phyloP scores from a whole-genome alignment of 1,140 invertebrate genomes.

The Onthophagus taurus region DNA sequence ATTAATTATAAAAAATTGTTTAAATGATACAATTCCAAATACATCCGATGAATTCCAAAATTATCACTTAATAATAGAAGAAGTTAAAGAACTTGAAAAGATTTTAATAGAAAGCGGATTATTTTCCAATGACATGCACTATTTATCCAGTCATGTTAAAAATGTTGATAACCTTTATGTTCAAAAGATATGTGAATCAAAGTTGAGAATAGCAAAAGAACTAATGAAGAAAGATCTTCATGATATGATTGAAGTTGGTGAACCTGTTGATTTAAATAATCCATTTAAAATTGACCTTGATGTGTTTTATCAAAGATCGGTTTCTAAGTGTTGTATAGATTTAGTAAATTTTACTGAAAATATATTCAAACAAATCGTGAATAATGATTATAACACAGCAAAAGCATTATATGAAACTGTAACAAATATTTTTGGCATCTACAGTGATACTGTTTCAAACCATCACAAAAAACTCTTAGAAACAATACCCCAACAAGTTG shows the following conservation, averaged over 20 bases:
- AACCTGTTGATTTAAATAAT: constrained; percentile 23
- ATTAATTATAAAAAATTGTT: constrained; percentile 61
- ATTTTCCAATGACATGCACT: constrained; percentile 34
- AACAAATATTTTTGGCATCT: constrained; percentile 68
- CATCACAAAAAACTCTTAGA: constrained; percentile 69
- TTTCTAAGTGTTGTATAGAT: constrained; percentile 49
- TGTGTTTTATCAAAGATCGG: constrained; percentile 45
- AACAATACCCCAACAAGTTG: constrained; percentile 77
- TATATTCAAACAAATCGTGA: constrained; percentile 60
- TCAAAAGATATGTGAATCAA: constrained; percentile 65
- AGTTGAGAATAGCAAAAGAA: constrained; percentile 55
- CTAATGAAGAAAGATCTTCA: constrained; percentile 78
- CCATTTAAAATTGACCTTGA: constrained; percentile 10
- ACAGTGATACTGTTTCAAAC: constrained; percentile 64
- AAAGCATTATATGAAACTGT: constrained; percentile 40
- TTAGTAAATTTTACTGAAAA: constrained; percentile 59
- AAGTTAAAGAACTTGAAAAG: constrained; percentile 58
- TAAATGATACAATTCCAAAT: constrained; percentile 64
- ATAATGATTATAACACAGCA: constrained; percentile 32
- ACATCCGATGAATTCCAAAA: constrained; percentile 57
- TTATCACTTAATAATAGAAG: constrained; percentile 52
- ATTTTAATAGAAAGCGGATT: constrained; percentile 51
- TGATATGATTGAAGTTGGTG: constrained; percentile 55
- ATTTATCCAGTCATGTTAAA: constrained; percentile 54
- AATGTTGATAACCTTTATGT: constrained; percentile 73